These are phyloP conservation scores for Anthoptus insignis DNA, from an alignment of 2,888 invertebrate genomes.

Conservation along the genomic window DNA sequence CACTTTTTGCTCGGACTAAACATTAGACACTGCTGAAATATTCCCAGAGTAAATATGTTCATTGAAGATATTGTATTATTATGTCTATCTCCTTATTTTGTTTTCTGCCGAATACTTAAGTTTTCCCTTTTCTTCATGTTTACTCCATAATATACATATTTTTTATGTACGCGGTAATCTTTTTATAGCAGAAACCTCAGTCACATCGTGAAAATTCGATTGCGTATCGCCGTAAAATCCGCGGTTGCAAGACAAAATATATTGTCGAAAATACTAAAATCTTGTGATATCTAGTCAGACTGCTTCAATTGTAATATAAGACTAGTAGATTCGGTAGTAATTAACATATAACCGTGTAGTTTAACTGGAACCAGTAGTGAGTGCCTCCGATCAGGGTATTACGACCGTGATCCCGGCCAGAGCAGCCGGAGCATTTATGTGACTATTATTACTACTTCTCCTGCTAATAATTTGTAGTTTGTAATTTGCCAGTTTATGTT, in stretches of 20 bases:
- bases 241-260: too few species aligned
- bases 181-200: conserved; percentile 6
- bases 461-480: neutral
- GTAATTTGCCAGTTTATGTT: conserved; percentile 2
- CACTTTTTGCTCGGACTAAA: too few species aligned
- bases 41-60: too few species aligned
- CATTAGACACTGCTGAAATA: too few species aligned
- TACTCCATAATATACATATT: conserved; percentile 3
- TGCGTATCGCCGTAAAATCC: neutral
- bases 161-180: conserved; percentile 9
- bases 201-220: conserved; percentile 1
- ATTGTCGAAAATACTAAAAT: too few species aligned
- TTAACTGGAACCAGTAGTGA: neutral
- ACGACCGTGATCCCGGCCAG: neutral
- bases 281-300: neutral
- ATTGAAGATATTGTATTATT: too few species aligned
- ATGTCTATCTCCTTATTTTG: conserved; percentile 1
- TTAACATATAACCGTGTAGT: conserved; percentile 1
- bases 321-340: neutral
- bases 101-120: neutral
- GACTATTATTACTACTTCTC: conserved; percentile 1
- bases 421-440: conserved; percentile 3
- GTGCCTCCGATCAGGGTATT: neutral
- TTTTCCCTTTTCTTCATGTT: neutral
- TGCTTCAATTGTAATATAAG: neutral